phyloP scores from a whole-genome alignment of 2,888 invertebrate species.

The Cynaeus angustus region DNA sequence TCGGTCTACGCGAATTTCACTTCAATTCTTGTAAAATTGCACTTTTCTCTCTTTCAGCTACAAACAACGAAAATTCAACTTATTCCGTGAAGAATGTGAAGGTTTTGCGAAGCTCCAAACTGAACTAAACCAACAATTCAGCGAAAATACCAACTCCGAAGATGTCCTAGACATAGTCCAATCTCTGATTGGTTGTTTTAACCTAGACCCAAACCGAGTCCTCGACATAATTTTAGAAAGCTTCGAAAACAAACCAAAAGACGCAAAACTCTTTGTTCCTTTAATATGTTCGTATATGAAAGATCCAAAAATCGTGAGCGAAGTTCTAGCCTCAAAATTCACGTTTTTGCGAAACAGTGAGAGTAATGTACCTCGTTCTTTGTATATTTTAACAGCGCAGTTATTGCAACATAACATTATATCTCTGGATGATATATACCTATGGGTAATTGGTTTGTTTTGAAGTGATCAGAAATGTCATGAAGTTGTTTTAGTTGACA shows the following conservation, averaged over 20 bases:
- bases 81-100: slow-evolving; percentile 98
- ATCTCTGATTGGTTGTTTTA: slow-evolving; percentile 97
- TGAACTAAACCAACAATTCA: slow-evolving; percentile 91
- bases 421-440: slow-evolving; percentile 89
- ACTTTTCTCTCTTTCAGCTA: slow-evolving; percentile 82
- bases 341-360: slow-evolving; percentile 80
- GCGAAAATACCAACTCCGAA: slow-evolving; percentile 78
- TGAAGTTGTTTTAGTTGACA: slow-evolving; percentile 76
- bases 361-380: slow-evolving; percentile 83
- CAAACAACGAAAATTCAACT: slow-evolving; percentile 99
- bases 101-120: slow-evolving; percentile 97
- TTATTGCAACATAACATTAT: slow-evolving; percentile 92
- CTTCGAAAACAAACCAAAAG: slow-evolving; percentile 90
- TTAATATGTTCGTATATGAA: slow-evolving; percentile 91
- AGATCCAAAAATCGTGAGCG: slow-evolving; percentile 90
- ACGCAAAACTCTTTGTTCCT: slow-evolving; percentile 88
- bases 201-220: slow-evolving; percentile 98
- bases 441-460: slow-evolving; percentile 80
- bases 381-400: slow-evolving; percentile 92
- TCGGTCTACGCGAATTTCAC: no score
- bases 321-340: slow-evolving; percentile 96
- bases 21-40: no score
- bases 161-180: slow-evolving; percentile 91
- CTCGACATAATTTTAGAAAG: slow-evolving; percentile 97
- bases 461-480: neutral